Conservation (phyloP, 2,888 invertebrate genomes). For the Apodemia mormo region DNA sequence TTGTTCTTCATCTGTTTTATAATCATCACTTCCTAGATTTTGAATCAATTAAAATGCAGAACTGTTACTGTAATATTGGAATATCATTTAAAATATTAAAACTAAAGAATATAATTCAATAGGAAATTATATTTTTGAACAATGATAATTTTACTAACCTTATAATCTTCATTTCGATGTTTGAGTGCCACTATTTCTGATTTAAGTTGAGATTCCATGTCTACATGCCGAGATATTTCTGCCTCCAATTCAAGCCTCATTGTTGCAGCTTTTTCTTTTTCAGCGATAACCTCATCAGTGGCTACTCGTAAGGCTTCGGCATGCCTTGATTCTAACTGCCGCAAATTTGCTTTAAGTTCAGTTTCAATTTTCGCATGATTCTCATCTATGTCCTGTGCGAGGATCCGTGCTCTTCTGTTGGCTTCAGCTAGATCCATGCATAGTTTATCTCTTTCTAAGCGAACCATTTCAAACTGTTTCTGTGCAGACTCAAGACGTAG, state of each 20-base stretch:
- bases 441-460: conserved; percentile 91
- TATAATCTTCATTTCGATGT: conserved; percentile 82
- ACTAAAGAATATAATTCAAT: no score
- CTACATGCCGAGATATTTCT: conserved; percentile 84
- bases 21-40: no score
- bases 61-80: no score
- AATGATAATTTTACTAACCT: conserved; percentile 46
- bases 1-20: no score
- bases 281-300: conserved; percentile 85
- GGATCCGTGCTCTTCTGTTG: conserved; percentile 88
- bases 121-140: no score
- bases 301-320: conserved; percentile 87
- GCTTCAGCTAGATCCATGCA: conserved; percentile 90
- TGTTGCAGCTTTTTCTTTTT: conserved; percentile 87
- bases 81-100: no score
- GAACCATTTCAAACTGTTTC: conserved; percentile 84
- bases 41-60: no score
- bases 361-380: conserved; percentile 91
- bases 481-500: conserved; percentile 88
- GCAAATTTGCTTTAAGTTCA: conserved; percentile 86
- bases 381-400: conserved; percentile 96
- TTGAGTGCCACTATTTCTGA: conserved; percentile 83
- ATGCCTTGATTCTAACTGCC: conserved; percentile 88
- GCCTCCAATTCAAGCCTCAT: conserved; percentile 83
- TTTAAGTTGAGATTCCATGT: conserved; percentile 85